Percentiles rank a stretch among this genome's conserved stretches.
Evolutionary conservation across 2,888 invertebrate genomes (phyloP).

Genomic region (Blastobasis adustella): DNA sequence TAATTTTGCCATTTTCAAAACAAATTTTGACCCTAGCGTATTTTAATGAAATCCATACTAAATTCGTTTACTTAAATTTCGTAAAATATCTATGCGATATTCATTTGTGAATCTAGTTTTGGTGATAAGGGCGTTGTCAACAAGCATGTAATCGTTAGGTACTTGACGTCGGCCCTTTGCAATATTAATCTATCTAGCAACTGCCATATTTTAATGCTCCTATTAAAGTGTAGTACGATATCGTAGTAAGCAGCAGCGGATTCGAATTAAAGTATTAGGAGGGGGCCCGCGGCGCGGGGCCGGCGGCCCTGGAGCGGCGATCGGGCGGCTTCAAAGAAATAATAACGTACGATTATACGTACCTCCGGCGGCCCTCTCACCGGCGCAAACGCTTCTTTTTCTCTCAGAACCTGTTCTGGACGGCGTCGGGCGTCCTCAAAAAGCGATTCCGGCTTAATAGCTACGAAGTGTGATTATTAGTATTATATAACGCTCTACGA

Average conservation of each 20-base stretch:
- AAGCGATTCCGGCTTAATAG: constrained; percentile 61
- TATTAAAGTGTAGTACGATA: no score
- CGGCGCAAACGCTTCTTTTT: constrained; percentile 52
- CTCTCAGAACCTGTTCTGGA: constrained; percentile 57
- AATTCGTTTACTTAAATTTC: no score
- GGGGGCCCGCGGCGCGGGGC: constrained; percentile 20
- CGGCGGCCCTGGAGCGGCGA: constrained; percentile 40
- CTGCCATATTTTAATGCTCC: no score
- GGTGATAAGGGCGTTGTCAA: no score
- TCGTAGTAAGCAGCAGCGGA: constrained; percentile 7
- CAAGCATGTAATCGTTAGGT: no score
- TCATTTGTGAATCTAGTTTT: no score
- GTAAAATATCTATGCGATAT: no score
- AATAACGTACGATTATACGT: constrained; percentile 61
- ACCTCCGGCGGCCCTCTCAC: constrained; percentile 41
- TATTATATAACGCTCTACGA: constrained; percentile 43
- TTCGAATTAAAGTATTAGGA: neutral
- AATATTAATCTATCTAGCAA: no score
- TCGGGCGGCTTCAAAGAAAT: constrained; percentile 58
- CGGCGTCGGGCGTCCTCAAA: constrained; percentile 51
- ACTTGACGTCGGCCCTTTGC: no score
- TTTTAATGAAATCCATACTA: no score
- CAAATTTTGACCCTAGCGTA: no score
- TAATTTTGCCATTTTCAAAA: no score
- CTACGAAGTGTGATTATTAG: constrained; percentile 61